Evolutionary conservation across 2,113 vertebrate species (phyloP).

Genomic region (Panurus biarmicus): DNA sequence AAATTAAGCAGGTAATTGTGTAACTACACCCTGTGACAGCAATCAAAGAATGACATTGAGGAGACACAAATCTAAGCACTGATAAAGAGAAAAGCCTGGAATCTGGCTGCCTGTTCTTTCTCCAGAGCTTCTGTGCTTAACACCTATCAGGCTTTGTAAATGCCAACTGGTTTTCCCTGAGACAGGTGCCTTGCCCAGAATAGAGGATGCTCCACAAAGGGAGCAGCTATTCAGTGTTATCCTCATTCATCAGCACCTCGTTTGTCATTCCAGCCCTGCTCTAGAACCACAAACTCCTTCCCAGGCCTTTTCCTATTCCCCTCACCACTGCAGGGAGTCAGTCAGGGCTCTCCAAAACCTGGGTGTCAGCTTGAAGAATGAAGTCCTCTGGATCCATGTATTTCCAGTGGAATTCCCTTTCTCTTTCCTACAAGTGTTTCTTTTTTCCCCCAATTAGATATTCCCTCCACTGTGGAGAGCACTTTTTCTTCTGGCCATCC

Average conservation of each 20-base stretch:
- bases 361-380: neutral
- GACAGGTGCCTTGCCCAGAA: neutral
- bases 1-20: neutral
- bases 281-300: neutral
- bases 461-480: neutral
- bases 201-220: neutral
- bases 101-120: neutral
- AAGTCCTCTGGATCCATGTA: neutral
- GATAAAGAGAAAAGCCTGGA: neutral
- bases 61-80: neutral
- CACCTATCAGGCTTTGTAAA: neutral
- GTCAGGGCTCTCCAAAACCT: neutral
- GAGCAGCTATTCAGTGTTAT: neutral
- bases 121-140: neutral
- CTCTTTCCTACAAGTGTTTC: neutral
- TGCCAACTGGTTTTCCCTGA: neutral
- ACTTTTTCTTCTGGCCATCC: neutral
- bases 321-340: accelerated
- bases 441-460: neutral
- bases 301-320: neutral
- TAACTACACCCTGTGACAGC: neutral
- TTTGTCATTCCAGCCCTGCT: neutral
- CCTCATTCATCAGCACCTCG: neutral
- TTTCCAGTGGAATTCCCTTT: neutral
- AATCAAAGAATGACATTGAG: neutral